These are phyloP conservation scores for Maniola jurtina DNA, from an alignment of 1,140 invertebrate species.

Conservation along the genomic window DNA sequence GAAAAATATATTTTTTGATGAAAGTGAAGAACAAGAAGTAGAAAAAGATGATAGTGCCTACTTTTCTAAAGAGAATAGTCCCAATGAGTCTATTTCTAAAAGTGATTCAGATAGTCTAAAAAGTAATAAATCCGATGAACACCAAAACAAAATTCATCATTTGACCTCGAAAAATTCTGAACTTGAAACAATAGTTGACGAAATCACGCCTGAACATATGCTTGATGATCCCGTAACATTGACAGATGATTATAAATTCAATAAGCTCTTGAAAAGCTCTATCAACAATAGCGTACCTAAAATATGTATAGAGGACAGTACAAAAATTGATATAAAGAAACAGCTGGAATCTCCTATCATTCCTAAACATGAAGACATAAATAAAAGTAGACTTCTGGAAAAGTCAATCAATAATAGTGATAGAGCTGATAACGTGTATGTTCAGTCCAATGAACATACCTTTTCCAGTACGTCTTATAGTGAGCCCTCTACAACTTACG, in stretches of 20 bases:
- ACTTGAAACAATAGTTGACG: slow-evolving; percentile 2
- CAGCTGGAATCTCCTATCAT: slow-evolving; percentile 1
- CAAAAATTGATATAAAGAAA: slow-evolving; percentile 2
- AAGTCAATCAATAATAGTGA: not conserved
- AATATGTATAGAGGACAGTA: not conserved
- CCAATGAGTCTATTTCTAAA: slow-evolving; percentile 59
- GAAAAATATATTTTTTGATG: slow-evolving; percentile 65
- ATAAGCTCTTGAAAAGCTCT: slow-evolving; percentile 48
- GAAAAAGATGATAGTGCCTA: slow-evolving; percentile 52
- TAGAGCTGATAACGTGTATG: not conserved
- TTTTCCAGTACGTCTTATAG: not conserved
- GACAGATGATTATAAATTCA: slow-evolving; percentile 68
- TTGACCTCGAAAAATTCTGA: slow-evolving; percentile 1
- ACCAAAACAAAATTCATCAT: slow-evolving; percentile 5
- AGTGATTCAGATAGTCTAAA: slow-evolving; percentile 59
- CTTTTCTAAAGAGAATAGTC: slow-evolving; percentile 68
- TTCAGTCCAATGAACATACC: not conserved
- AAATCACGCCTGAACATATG: slow-evolving; percentile 3
- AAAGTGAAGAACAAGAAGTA: slow-evolving; percentile 43
- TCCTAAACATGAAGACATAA: slow-evolving; percentile 16
- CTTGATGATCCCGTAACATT: slow-evolving; percentile 40
- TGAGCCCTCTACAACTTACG: not conserved
- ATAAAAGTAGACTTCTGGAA: slow-evolving; percentile 4
- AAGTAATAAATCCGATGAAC: slow-evolving; percentile 43
- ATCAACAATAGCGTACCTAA: slow-evolving; percentile 5